Conservation (phyloP, 2,888 invertebrate genomes). For the Acanthosoma haemorrhoidale region DNA sequence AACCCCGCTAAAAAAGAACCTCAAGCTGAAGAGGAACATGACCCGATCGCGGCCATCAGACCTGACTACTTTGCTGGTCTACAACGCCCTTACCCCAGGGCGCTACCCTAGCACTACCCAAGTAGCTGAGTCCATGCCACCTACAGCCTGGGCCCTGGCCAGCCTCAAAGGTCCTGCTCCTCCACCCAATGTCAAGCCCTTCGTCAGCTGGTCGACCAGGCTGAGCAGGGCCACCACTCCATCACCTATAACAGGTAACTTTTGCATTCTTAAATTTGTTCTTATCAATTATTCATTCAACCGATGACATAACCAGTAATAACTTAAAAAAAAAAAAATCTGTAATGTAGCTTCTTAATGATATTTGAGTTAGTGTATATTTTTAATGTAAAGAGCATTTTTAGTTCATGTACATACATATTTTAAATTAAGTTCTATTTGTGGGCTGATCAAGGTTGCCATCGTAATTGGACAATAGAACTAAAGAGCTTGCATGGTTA, state of each 20-base stretch:
- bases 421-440: too few relatives aligned
- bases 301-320: too few relatives aligned
- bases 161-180: conserved; percentile 22
- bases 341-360: too few relatives aligned
- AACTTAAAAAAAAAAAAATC: too few relatives aligned
- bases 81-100: conserved; percentile 15
- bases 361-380: too few relatives aligned
- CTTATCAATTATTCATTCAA: too few relatives aligned
- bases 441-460: too few relatives aligned
- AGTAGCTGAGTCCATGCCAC: conserved; percentile 24
- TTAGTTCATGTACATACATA: too few relatives aligned
- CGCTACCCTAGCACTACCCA: conserved; percentile 15
- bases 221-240: conserved; percentile 28
- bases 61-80: conserved; percentile 12
- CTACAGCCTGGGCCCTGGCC: conserved; percentile 35
- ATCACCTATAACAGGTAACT: neutral
- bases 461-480: too few relatives aligned
- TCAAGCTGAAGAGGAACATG: conserved; percentile 16
- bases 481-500: too few relatives aligned
- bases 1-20: neutral
- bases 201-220: conserved; percentile 35
- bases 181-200: conserved; percentile 31
- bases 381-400: too few relatives aligned
- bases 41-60: conserved; percentile 8
- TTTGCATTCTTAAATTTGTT: too few relatives aligned